Evolutionary conservation across 1,140 invertebrate species (phyloP), one percentile per base, ranked within the genome.

Genomic region (Lasioglossum albipes): DNA sequence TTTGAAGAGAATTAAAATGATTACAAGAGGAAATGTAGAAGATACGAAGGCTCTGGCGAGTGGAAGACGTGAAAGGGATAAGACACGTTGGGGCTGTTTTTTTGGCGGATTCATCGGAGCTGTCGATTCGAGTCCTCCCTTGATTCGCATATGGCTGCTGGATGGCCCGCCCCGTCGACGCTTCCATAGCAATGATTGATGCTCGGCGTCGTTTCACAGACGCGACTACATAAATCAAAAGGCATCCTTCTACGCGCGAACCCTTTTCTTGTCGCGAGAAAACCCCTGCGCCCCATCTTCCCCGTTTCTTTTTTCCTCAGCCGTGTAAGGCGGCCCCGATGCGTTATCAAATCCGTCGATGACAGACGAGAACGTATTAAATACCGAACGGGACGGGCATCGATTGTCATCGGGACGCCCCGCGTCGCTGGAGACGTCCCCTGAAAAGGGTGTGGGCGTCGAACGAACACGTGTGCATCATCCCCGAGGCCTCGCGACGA

Each of bases 211-310:
- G 87, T 84, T 83, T 83, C 82, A 54, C 79, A 84, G 86, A 83
- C 79, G 81, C 87, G 88, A 86, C 86, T 85, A 90, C 87, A 88
- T 90, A 89, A 91, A 90, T 91, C 90, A 91, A 90, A 89, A 79
- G 72, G 59, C 66, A n/a, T 69, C 74, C 72, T 82, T 84, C 71
- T 31, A 45, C 67, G 72, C 45, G 67, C 36, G 36, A 82, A 83
- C 69, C 45, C 64, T 77, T 80, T 79, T 84, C 78, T 84, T 86
- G 27, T 72, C 77, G 79, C 54, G 74, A 27, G 20, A 7, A 49
- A 7, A 13, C 45, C 9, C 7, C 9, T 13, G 45, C 13, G 12
- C 54, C 13, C 45, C 42, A 49, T 36, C 12, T 10, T n/a, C 52
- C 27, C 41, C 54, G 42, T 65, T 31, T 41, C 27, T 22, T 22